Percentiles rank a stretch among this genome's conserved stretches.
Conservation (phyloP, 2,797 vertebrate genomes). For the Spheniscus humboldti region DNA sequence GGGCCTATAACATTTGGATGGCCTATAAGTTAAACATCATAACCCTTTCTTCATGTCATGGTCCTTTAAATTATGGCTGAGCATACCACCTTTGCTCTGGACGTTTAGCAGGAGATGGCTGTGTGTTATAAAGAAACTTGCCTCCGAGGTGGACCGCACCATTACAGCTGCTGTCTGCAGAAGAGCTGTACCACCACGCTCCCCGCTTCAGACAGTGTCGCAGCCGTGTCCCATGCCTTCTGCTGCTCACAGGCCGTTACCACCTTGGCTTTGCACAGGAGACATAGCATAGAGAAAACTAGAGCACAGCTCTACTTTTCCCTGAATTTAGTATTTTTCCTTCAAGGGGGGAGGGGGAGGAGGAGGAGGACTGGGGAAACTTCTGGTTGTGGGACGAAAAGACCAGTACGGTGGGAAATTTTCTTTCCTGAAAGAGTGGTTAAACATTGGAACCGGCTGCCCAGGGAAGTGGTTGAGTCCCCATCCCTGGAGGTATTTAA, state of each 20-base stretch:
- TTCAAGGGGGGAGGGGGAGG: background rate
- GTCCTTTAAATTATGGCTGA: slow-evolving; percentile 74
- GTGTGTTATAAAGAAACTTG: slow-evolving; percentile 23
- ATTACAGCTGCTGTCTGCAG: background rate
- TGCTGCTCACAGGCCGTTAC: background rate
- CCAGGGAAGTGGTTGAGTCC: no score
- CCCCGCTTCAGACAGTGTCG: background rate
- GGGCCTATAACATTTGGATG: slow-evolving; percentile 80
- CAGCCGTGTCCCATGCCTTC: background rate
- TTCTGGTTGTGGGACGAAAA: background rate
- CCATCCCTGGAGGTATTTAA: no score
- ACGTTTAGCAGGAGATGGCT: slow-evolving; percentile 28
- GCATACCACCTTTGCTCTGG: slow-evolving; percentile 68
- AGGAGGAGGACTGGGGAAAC: background rate
- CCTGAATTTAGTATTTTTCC: slow-evolving; percentile 10
- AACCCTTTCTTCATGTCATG: slow-evolving; percentile 73
- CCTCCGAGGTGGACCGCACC: slow-evolving; percentile 15
- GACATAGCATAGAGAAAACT: background rate
- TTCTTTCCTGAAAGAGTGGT: no score
- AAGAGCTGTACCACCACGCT: background rate
- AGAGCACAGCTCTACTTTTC: background rate
- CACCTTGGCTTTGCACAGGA: slow-evolving; percentile 28
- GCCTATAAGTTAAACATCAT: slow-evolving; percentile 81
- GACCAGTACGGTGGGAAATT: background rate
- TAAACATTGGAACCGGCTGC: no score